Evolutionary conservation across 2,113 vertebrate species (phyloP).

Genomic region (Sisor rabdophorus): DNA sequence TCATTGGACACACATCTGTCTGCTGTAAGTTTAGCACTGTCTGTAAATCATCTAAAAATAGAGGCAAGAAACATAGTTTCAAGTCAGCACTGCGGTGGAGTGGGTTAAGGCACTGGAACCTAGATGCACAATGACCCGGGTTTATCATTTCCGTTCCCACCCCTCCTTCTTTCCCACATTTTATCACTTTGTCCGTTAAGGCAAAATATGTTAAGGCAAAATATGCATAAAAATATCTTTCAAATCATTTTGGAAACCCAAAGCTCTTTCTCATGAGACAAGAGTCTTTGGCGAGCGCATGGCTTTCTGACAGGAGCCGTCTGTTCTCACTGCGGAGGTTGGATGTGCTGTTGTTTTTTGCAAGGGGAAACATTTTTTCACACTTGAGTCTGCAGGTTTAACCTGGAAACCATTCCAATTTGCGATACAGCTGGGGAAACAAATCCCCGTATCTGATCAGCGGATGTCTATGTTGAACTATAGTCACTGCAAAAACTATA

Average conservation of each 20-base stretch:
- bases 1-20: not conserved
- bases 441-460: not conserved
- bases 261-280: not conserved
- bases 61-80: slow-evolving; percentile 13
- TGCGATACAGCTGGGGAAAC: not conserved
- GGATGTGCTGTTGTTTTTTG: not conserved
- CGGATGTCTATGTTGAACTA: not conserved
- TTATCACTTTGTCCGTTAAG: too few species aligned
- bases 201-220: too few species aligned
- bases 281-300: not conserved
- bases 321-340: not conserved
- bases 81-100: too few species aligned
- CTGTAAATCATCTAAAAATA: slow-evolving; percentile 6
- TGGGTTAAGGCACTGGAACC: too few species aligned
- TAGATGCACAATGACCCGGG: too few species aligned
- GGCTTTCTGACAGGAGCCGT: slow-evolving; percentile 14
- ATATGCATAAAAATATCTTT: too few species aligned
- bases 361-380: not conserved
- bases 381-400: not conserved
- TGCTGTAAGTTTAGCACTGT: not conserved
- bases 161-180: too few species aligned
- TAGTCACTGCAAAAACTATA: not conserved
- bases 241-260: not conserved
- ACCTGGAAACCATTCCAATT: too few species aligned
- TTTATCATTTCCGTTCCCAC: too few species aligned